Base-by-base conservation (phyloP, 2,888 invertebrate genomes). In the Nemapogon koenigi region DNA sequence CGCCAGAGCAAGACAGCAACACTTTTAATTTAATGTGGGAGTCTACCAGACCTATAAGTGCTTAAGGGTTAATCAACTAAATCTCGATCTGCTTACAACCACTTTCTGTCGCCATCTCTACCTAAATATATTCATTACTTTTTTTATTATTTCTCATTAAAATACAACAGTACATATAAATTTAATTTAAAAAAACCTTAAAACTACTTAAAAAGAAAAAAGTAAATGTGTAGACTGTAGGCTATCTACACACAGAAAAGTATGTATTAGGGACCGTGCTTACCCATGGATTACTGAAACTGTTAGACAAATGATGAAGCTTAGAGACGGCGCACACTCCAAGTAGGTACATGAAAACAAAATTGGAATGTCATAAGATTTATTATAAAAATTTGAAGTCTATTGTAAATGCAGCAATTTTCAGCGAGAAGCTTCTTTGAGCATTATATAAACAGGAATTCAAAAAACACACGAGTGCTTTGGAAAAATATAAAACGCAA, bases 371-470 rank as follows among this genome's bases (percentile, higher is more conserved):
- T 7, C 10, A 22, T 3, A 2, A 16, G 17, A 3, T 32, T n/a
- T n/a, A 32, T 16, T 32, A 32, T 17, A 8, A 32, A n/a, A 10
- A 32, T 3, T n/a, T 32, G 3, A 13, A 19, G n/a, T 30, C 29
- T 19, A 10, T 37, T 1, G 30, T 30, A 10, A 37, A n/a, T 2
- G 4, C 3, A 6, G 15, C 32, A 4, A n/a, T 32, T 3, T 4
- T 11, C 16, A 2, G 8, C 7, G 32, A 32, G n/a, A 32, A 32
- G 16, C 4, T 16, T 37, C n/a, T 37, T 30, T 15, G 30, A n/a
- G 4, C 15, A 10, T 32, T 32, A 10, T 3, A 17, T 32, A 10
- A 32, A 32, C 17, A 16, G n/a, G 10, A 16, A 32, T n/a, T 8
- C 15, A 2, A 16, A 10, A 7, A 11, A 32, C 11, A 16, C 32